phyloP scores from a whole-genome alignment of 2,113 vertebrate genomes.

The Desmodus rotundus region DNA sequence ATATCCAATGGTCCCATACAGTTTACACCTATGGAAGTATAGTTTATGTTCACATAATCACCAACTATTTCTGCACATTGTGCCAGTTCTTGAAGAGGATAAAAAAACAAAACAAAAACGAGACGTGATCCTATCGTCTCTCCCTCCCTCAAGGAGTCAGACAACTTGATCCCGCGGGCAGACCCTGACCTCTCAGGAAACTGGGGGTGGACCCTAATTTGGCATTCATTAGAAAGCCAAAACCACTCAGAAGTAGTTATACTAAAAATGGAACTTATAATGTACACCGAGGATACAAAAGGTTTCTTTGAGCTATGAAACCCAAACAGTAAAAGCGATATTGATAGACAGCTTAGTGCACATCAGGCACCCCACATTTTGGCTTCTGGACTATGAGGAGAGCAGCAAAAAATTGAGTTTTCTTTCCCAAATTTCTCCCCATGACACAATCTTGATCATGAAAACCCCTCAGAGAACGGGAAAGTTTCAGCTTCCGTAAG shows the following conservation, averaged over 20 bases:
- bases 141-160: neutral
- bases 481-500: slow-evolving; percentile 54
- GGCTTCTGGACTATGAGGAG: neutral
- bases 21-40: neutral
- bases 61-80: neutral
- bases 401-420: neutral
- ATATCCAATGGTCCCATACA: neutral
- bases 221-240: neutral
- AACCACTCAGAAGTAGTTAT: neutral
- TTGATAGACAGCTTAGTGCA: neutral
- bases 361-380: too few species aligned
- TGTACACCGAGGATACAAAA: neutral
- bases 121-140: neutral
- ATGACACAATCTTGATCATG: neutral
- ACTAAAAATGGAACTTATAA: neutral
- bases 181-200: neutral
- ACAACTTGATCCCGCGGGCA: neutral
- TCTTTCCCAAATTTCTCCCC: neutral
- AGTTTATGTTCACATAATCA: neutral
- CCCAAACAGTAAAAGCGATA: neutral
- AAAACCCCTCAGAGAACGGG: neutral
- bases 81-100: neutral
- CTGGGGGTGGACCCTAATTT: neutral
- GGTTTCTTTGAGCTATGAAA: neutral
- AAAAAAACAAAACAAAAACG: neutral